These are phyloP conservation scores for Apodemia mormo DNA, from an alignment of 2,888 invertebrate species.

Conservation along the genomic window DNA sequence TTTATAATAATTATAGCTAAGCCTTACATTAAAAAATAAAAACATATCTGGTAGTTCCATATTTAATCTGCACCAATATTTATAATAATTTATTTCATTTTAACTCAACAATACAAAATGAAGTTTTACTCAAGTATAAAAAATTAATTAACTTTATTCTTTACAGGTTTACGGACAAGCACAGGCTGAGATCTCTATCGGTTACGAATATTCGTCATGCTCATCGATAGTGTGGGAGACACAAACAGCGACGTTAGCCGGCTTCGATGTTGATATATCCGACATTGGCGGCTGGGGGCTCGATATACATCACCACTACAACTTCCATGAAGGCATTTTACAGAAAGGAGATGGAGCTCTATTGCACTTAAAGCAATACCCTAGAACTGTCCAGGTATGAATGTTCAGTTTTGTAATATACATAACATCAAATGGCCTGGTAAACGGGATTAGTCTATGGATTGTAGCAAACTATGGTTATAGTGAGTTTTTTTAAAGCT, in stretches of 20 bases:
- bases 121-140: background rate
- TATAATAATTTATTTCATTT: no score
- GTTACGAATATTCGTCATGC: conserved; percentile 96
- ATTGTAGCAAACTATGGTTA: no score
- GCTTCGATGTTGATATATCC: conserved; percentile 97
- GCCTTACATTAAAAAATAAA: no score
- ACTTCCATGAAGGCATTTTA: conserved; percentile 98
- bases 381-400: conserved; percentile 88
- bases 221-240: conserved; percentile 95
- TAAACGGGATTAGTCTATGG: no score
- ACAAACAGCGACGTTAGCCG: conserved; percentile 95
- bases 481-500: no score
- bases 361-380: conserved; percentile 95
- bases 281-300: conserved; percentile 99
- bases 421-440: no score
- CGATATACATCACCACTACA: conserved; percentile 98
- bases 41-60: no score
- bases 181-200: conserved; percentile 93
- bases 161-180: conserved; percentile 90
- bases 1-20: no score
- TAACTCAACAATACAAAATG: no score
- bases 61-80: no score
- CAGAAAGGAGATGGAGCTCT: conserved; percentile 99
- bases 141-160: conserved; percentile 9
- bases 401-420: background rate